Conservation (phyloP, 2,888 invertebrate species). For the Craniophora ligustri region DNA sequence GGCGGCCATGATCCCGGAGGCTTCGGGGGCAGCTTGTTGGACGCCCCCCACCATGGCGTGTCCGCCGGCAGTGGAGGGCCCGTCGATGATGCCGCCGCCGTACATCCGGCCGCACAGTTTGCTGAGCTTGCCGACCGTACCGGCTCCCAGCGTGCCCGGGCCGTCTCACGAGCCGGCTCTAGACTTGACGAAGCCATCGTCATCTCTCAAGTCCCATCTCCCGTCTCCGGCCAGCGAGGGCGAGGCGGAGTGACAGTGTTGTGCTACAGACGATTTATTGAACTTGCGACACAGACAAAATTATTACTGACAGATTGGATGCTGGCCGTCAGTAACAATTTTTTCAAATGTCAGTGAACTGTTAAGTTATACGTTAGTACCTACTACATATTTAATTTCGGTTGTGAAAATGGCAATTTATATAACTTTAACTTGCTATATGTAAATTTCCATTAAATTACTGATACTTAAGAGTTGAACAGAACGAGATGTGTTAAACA, state of each 20-base stretch:
- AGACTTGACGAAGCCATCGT: constrained; percentile 71
- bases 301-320: constrained; percentile 65
- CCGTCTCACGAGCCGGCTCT: constrained; percentile 73
- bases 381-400: constrained; percentile 87
- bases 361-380: constrained; percentile 83
- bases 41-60: constrained; percentile 70
- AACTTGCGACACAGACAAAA: constrained; percentile 61
- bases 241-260: constrained; percentile 81
- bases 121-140: constrained; percentile 34
- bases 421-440: constrained; percentile 83
- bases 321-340: constrained; percentile 67
- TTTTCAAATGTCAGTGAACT: constrained; percentile 69
- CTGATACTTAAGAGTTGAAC: constrained; percentile 80
- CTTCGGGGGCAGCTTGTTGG: constrained; percentile 76
- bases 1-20: constrained; percentile 70
- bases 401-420: constrained; percentile 89
- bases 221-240: constrained; percentile 64
- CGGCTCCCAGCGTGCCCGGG: constrained; percentile 26
- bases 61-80: constrained; percentile 50
- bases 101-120: constrained; percentile 52
- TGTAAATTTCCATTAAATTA: constrained; percentile 80
- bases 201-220: constrained; percentile 64
- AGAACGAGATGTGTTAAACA: constrained; percentile 84
- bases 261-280: constrained; percentile 77
- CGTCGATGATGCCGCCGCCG: constrained; percentile 50